phyloP scores from a whole-genome alignment of 2,888 invertebrate species.

The Pantelozetes paolii region DNA sequence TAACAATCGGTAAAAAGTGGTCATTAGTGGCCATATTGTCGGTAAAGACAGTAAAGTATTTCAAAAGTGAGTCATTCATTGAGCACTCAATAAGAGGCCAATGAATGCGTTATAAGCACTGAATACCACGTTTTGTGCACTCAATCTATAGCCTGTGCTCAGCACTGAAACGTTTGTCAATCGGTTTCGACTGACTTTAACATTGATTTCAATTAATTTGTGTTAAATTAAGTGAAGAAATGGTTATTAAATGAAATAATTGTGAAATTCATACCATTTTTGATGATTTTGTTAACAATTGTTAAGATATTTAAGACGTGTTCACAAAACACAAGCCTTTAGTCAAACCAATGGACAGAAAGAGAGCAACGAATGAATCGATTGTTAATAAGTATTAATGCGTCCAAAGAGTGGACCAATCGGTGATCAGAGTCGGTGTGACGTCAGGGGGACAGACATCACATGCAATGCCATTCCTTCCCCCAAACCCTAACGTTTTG shows the following conservation, averaged over 20 bases:
- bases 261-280: constrained; percentile 19
- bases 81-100: neutral
- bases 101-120: neutral
- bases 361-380: neutral
- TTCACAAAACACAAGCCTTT: neutral
- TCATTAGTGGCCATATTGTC: neutral
- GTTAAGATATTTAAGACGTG: neutral
- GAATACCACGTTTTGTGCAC: constrained; percentile 6
- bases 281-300: constrained; percentile 1
- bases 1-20: neutral
- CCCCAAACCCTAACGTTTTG: neutral
- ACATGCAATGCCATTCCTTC: neutral
- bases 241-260: neutral
- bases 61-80: neutral
- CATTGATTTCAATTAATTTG: neutral
- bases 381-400: no score
- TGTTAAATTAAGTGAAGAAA: neutral
- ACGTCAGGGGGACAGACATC: neutral
- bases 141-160: neutral
- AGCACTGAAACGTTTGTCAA: neutral
- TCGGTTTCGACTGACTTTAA: neutral
- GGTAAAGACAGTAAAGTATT: neutral
- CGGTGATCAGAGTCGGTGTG: neutral
- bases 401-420: no score
- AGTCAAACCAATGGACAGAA: neutral